Conservation (phyloP, 2,797 vertebrate genomes). For the Jordanella pulchra region DNA sequence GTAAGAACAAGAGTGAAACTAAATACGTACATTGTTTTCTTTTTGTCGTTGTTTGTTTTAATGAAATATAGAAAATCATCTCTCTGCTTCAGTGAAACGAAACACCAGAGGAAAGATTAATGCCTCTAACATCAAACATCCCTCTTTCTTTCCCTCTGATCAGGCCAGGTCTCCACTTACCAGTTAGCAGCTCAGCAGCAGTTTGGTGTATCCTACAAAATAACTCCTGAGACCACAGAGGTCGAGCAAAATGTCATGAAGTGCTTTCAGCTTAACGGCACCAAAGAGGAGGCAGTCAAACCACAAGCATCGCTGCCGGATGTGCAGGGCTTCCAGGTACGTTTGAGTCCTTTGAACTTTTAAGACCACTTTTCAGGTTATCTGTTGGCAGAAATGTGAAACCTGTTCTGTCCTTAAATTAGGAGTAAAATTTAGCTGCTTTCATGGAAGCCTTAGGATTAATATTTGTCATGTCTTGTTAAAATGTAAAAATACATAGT, state of each 20-base stretch:
- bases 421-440: too few species aligned
- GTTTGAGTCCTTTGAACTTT: background rate
- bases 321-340: conserved; percentile 78
- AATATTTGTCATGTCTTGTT: too few species aligned
- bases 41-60: too few species aligned
- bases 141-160: background rate
- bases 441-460: too few species aligned
- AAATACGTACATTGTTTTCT: too few species aligned
- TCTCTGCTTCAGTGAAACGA: background rate
- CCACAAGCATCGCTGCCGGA: conserved; percentile 75
- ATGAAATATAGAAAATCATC: too few species aligned
- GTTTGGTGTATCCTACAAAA: conserved; percentile 79
- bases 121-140: background rate
- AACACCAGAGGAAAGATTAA: too few species aligned
- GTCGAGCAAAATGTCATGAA: conserved; percentile 79
- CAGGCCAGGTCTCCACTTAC: conserved; percentile 84
- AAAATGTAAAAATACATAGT: too few species aligned
- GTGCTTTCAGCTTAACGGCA: conserved; percentile 85
- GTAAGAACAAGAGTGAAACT: background rate
- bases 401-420: background rate
- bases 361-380: background rate
- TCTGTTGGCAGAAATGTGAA: background rate
- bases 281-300: conserved; percentile 70
- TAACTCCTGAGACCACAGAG: conserved; percentile 82
- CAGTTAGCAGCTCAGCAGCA: conserved; percentile 74